phyloP scores from a whole-genome alignment of 2,888 invertebrate genomes.

The Eretmocerus hayati region DNA sequence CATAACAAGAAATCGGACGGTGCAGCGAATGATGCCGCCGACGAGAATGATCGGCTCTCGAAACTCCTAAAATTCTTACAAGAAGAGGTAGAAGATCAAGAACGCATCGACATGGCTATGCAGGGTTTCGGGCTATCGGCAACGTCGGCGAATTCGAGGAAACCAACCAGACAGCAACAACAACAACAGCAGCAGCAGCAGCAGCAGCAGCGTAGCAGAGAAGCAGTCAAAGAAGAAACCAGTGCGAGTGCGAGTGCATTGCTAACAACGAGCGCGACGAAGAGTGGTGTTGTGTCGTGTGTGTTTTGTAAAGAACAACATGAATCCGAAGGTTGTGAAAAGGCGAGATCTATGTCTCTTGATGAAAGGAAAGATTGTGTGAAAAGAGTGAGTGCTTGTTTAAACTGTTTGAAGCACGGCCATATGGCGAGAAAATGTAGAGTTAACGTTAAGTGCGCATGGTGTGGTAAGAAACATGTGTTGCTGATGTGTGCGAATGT shows the following conservation, averaged over 20 bases:
- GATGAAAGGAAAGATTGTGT: background rate
- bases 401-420: background rate
- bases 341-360: background rate
- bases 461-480: background rate
- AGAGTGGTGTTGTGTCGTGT: background rate
- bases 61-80: conserved; percentile 18
- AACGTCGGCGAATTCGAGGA: background rate
- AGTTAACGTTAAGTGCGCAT: background rate
- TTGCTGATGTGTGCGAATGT: background rate
- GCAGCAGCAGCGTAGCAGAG: no score
- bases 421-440: background rate
- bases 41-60: conserved; percentile 5
- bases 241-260: background rate
- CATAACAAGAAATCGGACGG: no score
- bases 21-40: background rate
- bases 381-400: background rate
- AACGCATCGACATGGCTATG: conserved; percentile 16
- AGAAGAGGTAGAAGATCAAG: conserved; percentile 20
- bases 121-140: background rate
- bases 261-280: background rate
- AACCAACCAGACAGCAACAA: no score
- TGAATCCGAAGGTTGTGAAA: background rate
- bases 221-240: no score
- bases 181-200: no score
- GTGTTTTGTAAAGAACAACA: background rate